Conservation (phyloP, 1,140 invertebrate species). For the Trinorchestia longiramus region DNA sequence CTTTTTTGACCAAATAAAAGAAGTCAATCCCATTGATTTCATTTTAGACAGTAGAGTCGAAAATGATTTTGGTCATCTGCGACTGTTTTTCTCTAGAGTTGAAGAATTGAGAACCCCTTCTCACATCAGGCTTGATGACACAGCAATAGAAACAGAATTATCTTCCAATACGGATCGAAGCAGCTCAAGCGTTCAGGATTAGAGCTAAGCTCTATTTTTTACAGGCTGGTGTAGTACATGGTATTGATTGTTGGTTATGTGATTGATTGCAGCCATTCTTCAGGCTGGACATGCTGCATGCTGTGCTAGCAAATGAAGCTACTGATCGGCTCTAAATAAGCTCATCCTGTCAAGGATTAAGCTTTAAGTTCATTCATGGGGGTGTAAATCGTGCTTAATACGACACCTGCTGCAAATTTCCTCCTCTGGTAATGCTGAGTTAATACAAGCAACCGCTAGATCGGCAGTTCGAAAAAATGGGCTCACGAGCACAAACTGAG, state of each 20-base stretch:
- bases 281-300: background rate
- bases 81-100: too few species aligned
- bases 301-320: background rate
- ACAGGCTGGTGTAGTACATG: background rate
- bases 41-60: too few species aligned
- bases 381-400: background rate
- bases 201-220: background rate
- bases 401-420: background rate
- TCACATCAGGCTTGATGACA: too few species aligned
- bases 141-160: too few species aligned
- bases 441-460: background rate
- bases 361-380: background rate
- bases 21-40: too few species aligned
- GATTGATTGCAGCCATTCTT: background rate
- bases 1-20: too few species aligned
- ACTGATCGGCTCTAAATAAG: background rate
- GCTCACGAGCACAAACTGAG: background rate
- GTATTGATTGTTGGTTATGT: background rate
- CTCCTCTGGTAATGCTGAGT: background rate
- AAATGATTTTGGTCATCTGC: too few species aligned
- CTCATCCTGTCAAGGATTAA: background rate
- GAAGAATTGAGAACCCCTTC: too few species aligned
- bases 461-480: background rate
- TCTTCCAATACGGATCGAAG: background rate
- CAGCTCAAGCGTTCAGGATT: background rate